Conservation (phyloP, 1,140 invertebrate species). For the Lepidurus apus region DNA sequence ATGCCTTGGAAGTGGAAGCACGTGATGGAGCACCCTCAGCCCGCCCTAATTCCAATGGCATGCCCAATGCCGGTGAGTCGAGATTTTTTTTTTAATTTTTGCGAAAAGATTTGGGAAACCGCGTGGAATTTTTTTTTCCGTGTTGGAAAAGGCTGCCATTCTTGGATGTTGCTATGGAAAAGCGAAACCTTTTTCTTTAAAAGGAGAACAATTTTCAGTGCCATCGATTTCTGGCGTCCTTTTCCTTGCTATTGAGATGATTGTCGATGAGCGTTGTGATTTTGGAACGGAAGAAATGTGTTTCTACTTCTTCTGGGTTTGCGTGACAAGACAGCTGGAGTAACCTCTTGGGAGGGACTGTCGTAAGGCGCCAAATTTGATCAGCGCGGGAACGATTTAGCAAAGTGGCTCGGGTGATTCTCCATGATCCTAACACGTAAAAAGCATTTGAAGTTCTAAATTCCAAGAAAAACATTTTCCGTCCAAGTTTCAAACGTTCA, state of each 20-base stretch:
- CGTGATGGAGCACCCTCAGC: slow-evolving; percentile 87
- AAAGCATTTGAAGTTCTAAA: no score
- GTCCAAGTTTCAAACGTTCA: neutral
- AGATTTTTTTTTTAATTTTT: neutral
- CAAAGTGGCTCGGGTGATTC: no score
- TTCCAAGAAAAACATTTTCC: neutral
- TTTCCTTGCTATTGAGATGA: neutral
- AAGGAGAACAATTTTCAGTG: neutral
- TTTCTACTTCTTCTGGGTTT: no score
- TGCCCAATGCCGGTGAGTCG: slow-evolving; percentile 82
- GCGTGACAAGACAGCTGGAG: neutral
- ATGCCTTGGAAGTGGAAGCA: slow-evolving; percentile 87
- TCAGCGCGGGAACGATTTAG: neutral
- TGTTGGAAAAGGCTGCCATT: no score
- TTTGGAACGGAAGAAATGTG: neutral
- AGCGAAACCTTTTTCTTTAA: neutral
- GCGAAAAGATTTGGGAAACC: no score
- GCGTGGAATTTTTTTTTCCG: no score
- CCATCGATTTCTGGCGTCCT: neutral
- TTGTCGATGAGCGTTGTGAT: neutral
- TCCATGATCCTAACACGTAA: no score
- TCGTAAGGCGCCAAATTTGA: neutral
- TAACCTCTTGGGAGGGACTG: neutral
- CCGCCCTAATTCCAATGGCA: slow-evolving; percentile 77
- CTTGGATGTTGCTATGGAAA: no score